phyloP scores from a whole-genome alignment of 2,888 invertebrate genomes.

The Metacarcinus magister region DNA sequence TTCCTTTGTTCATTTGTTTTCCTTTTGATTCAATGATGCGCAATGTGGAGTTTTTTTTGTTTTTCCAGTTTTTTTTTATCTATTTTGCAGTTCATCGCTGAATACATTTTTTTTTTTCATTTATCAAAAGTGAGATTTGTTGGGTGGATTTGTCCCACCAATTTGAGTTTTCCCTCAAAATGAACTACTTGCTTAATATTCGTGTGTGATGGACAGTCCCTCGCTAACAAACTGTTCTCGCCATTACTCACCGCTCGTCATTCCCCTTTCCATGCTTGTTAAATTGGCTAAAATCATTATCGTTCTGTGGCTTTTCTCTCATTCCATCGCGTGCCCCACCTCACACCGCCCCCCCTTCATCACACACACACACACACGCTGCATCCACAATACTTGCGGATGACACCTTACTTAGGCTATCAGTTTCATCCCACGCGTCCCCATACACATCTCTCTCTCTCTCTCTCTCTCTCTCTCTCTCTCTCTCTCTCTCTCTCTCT shows the following conservation, averaged over 20 bases:
- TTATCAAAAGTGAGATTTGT: not conserved
- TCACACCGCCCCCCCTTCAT: not conserved
- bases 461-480: not conserved
- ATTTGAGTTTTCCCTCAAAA: not conserved
- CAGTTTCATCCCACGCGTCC: not conserved
- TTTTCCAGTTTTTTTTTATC: not conserved
- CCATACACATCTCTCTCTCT: not conserved
- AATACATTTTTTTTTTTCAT: not conserved
- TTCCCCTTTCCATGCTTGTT: not conserved
- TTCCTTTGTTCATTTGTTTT: not conserved
- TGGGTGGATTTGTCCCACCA: not conserved
- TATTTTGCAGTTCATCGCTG: not conserved
- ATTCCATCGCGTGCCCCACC: not conserved
- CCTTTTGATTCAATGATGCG: not conserved
- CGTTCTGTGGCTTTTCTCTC: conserved; percentile 45
- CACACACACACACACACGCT: not conserved
- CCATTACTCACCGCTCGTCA: conserved; percentile 11
- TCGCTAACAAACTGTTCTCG: conserved; percentile 36
- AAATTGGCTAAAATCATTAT: conserved; percentile 20
- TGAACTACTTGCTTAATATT: not conserved
- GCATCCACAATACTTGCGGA: not conserved
- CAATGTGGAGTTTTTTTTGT: not conserved
- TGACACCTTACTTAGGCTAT: not conserved
- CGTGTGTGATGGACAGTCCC: conserved; percentile 36
- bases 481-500: not conserved